Evolutionary conservation across 2,888 invertebrate species (phyloP), one percentile per base, ranked within the genome.

Genomic region (Metalampra italica): DNA sequence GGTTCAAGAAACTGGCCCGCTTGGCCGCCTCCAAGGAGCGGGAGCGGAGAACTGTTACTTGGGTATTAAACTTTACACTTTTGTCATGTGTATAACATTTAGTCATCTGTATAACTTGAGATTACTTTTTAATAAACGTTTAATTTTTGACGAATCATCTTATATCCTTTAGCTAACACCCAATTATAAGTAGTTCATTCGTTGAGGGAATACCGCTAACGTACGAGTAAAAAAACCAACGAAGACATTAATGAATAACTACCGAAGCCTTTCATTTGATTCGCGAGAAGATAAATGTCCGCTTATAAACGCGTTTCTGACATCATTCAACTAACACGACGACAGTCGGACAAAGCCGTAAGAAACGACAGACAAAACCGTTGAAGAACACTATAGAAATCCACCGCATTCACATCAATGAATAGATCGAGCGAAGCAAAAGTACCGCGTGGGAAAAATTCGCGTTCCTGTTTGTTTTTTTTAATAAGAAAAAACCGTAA

Each of bases 1-100:
- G 90, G 53, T 64, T 77, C 56, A 90, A 90, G 73, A 87, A 83
- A 62, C 65, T 87, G 51, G 90, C 90, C 5, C 78, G 83, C 13
- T 62, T 81, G 52, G 81, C 82, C 3, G 78, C 79, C 46, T 65
- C 70, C 44, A 78, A 74, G 60, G 78, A 77, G 40, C 72, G 71
- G 44, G 77, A 79, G 44, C 75, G 78, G 53, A 81, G 85, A 64
- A 78, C 78, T 50, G 88, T 88, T 43, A 73, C 83, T 56, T 88
- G 88, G 87, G 88, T 88, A 84, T 15, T 29, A 1, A 38, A 29
- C 11, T 29, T 2, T 15, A 9, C n/a, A 12, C 12, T 12, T 14
- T 11, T 14, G 14, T 39, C 9, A 39, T 9, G 5, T 5, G 7
- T 38, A 5, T 30, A 30, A 7, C 7, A 9, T 30, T 30, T 30